Evolutionary conservation across 92 coral and sea anemone genomes (phyloP).

Genomic region (Palythoa grandis): DNA sequence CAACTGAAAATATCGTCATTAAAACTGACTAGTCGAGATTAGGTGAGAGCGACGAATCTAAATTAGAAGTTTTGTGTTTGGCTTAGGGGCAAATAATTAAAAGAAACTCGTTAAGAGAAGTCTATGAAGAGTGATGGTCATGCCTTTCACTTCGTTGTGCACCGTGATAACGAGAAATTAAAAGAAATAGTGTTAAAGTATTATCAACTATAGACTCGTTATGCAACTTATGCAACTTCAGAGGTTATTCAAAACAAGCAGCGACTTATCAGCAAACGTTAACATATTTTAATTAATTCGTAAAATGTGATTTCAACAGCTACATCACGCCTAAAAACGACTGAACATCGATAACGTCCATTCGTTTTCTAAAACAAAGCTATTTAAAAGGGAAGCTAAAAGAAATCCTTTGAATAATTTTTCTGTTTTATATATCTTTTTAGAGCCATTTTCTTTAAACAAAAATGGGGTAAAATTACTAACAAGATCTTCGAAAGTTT

Average conservation of each 20-base stretch:
- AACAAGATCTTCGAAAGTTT: background rate
- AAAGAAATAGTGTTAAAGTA: background rate
- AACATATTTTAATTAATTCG: background rate
- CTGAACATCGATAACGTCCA: background rate
- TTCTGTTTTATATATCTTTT: background rate
- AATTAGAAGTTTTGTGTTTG: background rate
- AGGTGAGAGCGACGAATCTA: background rate
- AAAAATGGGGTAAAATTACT: background rate
- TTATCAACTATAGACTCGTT: background rate
- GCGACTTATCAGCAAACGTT: background rate
- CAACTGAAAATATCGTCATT: conserved; percentile 5
- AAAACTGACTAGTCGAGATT: background rate
- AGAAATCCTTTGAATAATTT: background rate
- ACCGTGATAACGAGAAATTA: background rate
- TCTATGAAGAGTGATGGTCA: background rate
- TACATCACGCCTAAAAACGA: background rate
- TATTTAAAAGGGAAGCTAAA: too few species aligned
- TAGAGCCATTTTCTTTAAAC: background rate
- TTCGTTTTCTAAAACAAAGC: background rate
- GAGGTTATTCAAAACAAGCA: background rate
- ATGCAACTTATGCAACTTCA: background rate
- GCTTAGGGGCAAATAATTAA: background rate
- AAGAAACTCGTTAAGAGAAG: background rate
- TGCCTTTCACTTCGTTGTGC: background rate
- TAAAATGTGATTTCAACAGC: background rate